phyloP scores from a whole-genome alignment of 2,888 invertebrate species.

The Blera fallax region DNA sequence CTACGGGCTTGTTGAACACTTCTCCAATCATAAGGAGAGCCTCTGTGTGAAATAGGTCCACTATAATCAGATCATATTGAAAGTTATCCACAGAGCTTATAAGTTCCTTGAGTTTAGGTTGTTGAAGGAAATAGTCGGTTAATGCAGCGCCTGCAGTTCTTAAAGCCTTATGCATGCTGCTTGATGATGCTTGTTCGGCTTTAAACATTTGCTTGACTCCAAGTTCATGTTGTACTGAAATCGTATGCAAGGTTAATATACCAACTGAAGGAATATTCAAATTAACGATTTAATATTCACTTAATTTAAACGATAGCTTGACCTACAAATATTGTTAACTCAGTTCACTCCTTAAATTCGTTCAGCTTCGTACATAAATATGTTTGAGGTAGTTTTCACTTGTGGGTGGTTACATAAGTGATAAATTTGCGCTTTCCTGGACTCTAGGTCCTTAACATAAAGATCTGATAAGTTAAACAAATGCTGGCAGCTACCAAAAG shows the following conservation, averaged over 20 bases:
- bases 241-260: background rate
- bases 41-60: slow-evolving; percentile 82
- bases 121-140: slow-evolving; percentile 78
- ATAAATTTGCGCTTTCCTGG: too few relatives aligned
- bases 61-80: slow-evolving; percentile 81
- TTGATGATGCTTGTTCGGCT: slow-evolving; percentile 70
- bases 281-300: too few relatives aligned
- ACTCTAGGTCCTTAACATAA: too few relatives aligned
- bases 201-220: slow-evolving; percentile 59
- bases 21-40: slow-evolving; percentile 81
- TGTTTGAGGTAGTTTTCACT: too few relatives aligned
- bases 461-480: too few relatives aligned
- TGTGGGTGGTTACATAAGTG: too few relatives aligned
- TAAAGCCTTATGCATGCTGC: slow-evolving; percentile 76
- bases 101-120: slow-evolving; percentile 74
- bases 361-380: too few relatives aligned
- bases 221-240: slow-evolving; percentile 66
- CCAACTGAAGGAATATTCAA: background rate
- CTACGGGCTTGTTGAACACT: slow-evolving; percentile 79
- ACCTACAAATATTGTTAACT: too few relatives aligned
- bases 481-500: too few relatives aligned
- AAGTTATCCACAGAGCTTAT: slow-evolving; percentile 78
- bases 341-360: too few relatives aligned
- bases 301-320: too few relatives aligned
- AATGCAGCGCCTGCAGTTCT: slow-evolving; percentile 76